Conservation (phyloP, 2,113 vertebrate genomes). For the Siniperca chuatsi region DNA sequence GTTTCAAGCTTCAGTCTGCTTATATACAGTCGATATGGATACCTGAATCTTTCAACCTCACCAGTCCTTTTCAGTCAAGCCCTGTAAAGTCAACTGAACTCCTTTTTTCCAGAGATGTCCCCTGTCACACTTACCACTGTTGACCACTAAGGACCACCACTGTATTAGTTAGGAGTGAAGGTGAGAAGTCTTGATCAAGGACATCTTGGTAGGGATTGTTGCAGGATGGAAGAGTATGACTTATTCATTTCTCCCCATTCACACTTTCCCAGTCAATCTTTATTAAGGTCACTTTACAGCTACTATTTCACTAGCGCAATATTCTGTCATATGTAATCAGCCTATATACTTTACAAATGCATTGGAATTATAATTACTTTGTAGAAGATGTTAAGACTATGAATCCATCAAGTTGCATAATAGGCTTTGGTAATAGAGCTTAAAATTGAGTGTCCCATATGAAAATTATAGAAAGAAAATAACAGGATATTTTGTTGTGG, state of each 20-base stretch:
- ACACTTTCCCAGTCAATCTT: background rate
- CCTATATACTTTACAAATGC: background rate
- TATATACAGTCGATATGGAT: background rate
- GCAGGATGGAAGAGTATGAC: background rate
- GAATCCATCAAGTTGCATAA: background rate
- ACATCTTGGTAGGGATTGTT: background rate
- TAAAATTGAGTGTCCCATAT: background rate
- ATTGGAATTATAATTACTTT: background rate
- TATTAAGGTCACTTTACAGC: background rate
- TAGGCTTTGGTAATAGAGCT: background rate
- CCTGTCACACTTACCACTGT: background rate
- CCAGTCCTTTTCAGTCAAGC: background rate
- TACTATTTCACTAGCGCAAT: background rate
- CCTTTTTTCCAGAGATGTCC: background rate
- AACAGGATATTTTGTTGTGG: background rate
- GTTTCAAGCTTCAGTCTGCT: constrained; percentile 25
- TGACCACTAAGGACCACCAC: background rate
- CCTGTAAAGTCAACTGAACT: background rate
- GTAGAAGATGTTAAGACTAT: too few species aligned
- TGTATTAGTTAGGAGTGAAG: background rate
- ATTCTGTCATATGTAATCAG: background rate
- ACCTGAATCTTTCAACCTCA: background rate
- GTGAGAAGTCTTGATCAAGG: background rate
- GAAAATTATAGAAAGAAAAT: background rate
- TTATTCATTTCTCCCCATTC: background rate